Evolutionary conservation across 2,888 invertebrate genomes (phyloP).

Genomic region (Bembecia ichneumoniformis): DNA sequence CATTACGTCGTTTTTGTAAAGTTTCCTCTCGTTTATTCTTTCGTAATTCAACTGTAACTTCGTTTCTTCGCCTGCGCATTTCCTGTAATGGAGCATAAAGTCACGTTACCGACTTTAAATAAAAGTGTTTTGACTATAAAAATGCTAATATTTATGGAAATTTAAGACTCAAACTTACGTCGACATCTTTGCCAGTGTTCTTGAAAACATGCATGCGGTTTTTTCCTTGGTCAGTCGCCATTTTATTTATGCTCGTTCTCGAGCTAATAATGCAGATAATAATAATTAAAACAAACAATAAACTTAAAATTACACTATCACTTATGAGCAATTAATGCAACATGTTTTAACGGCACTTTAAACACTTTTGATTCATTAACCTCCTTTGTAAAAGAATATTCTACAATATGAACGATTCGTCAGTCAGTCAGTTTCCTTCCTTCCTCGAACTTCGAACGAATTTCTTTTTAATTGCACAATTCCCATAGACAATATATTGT

Average conservation of each 20-base stretch:
- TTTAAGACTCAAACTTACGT: conserved; percentile 80
- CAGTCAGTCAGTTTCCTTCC: neutral
- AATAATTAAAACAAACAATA: conserved; percentile 56
- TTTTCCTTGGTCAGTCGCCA: conserved; percentile 84
- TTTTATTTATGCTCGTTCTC: conserved; percentile 71
- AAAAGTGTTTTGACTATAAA: conserved; percentile 3
- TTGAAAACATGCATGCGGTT: conserved; percentile 95
- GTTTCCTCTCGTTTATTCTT: conserved; percentile 99
- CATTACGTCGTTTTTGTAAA: conserved; percentile 95
- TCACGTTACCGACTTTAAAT: conserved; percentile 1
- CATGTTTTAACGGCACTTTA: conserved; percentile 56
- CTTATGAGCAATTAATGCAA: conserved; percentile 44
- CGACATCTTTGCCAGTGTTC: conserved; percentile 99
- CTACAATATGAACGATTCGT: conserved; percentile 36
- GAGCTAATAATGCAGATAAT: conserved; percentile 43
- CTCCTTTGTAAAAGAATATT: conserved; percentile 46
- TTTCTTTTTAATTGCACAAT: neutral
- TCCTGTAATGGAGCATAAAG: conserved; percentile 73
- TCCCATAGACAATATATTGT: neutral
- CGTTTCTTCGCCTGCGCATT: conserved; percentile 96
- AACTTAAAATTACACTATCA: conserved; percentile 46
- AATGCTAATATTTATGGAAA: conserved; percentile 3
- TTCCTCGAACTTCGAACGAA: neutral
- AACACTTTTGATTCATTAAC: conserved; percentile 55
- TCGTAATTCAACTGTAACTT: conserved; percentile 95